Evolutionary conservation across 1,140 invertebrate species (phyloP).

Genomic region (Drosophila prosaltans): DNA sequence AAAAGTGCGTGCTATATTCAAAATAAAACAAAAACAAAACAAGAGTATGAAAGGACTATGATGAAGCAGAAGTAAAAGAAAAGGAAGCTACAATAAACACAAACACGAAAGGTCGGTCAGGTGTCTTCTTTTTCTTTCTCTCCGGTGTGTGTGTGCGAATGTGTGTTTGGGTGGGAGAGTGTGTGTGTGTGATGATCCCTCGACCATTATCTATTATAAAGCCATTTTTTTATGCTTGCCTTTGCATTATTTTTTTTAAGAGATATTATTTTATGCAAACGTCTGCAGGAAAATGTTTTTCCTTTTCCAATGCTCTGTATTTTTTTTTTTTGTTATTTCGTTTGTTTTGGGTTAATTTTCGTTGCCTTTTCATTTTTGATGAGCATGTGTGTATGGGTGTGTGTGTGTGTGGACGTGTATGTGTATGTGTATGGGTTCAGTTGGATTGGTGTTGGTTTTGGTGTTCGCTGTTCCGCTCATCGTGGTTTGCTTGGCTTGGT

Average conservation of each 20-base stretch:
- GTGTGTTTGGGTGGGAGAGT: neutral
- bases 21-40: constrained; percentile 2
- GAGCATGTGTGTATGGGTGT: constrained; percentile 34
- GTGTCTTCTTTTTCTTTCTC: constrained; percentile 12
- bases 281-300: constrained; percentile 46
- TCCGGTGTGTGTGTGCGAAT: neutral
- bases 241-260: constrained; percentile 30
- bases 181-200: constrained; percentile 7
- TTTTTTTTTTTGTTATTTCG: constrained; percentile 21
- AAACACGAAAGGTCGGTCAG: neutral
- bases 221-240: constrained; percentile 49
- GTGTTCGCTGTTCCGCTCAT: neutral
- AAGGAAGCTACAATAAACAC: neutral
- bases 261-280: constrained; percentile 51
- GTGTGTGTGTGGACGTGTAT: neutral
- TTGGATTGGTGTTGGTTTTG: constrained; percentile 11
- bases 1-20: constrained; percentile 44
- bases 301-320: constrained; percentile 25
- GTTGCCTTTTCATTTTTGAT: constrained; percentile 65
- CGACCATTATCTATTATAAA: constrained; percentile 44
- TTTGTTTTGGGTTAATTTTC: constrained; percentile 52
- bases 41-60: neutral
- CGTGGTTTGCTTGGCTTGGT: neutral
- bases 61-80: neutral
- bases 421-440: neutral